Conservation (phyloP, 2,888 invertebrate species). For the Parnassius mnemosyne region DNA sequence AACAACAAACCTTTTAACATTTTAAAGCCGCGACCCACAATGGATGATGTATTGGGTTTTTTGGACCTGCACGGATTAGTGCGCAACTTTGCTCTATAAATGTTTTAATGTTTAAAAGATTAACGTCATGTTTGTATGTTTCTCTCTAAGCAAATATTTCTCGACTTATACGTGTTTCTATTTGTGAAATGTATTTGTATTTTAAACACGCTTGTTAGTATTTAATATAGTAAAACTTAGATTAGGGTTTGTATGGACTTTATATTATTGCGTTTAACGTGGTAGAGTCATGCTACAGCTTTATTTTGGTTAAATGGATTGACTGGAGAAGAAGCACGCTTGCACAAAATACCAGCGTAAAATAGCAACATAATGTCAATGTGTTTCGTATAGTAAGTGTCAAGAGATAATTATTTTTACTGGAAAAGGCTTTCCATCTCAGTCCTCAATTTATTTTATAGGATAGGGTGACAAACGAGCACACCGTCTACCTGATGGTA, state of each 20-base stretch:
- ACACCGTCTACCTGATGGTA: no score
- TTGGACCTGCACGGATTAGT: slow-evolving; percentile 57
- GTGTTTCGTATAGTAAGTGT: no score
- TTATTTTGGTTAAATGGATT: no score
- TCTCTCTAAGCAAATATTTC: slow-evolving; percentile 61
- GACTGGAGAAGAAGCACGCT: no score
- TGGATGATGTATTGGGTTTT: slow-evolving; percentile 66
- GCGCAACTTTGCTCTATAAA: slow-evolving; percentile 58
- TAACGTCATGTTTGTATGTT: slow-evolving; percentile 66
- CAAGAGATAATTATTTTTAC: no score
- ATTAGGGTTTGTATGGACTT: not conserved
- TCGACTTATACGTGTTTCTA: slow-evolving; percentile 45
- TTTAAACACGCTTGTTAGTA: slow-evolving; percentile 27
- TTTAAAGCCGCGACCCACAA: slow-evolving; percentile 72
- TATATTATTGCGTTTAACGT: no score
- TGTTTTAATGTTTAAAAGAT: slow-evolving; percentile 80
- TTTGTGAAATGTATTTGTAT: slow-evolving; percentile 50
- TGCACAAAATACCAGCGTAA: no score
- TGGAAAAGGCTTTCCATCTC: no score
- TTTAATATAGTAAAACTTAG: not conserved
- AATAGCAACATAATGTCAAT: no score
- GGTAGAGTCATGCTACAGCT: no score
- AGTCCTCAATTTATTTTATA: no score
- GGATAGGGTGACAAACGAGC: no score
- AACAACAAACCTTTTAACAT: slow-evolving; percentile 78